Percentiles rank a stretch among this genome's conserved stretches.
These are phyloP conservation scores for Micrasema longulum DNA, from an alignment of 1,140 invertebrate species.

Conservation along the genomic window DNA sequence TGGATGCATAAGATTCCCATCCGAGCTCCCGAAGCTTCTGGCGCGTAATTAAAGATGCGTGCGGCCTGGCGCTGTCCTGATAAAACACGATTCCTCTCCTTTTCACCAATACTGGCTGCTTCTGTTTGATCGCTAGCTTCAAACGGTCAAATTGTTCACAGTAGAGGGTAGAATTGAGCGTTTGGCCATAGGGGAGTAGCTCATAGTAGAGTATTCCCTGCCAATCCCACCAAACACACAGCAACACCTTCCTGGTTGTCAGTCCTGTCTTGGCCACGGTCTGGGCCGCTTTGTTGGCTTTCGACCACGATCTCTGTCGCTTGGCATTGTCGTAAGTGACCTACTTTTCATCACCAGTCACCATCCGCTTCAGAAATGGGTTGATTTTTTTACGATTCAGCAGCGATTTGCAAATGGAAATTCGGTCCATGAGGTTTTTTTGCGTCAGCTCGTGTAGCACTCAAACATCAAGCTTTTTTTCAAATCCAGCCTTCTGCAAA, in stretches of 20 bases:
- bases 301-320: slow-evolving; percentile 7
- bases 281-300: slow-evolving; percentile 21
- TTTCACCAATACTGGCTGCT: too few relatives aligned
- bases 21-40: too few relatives aligned
- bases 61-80: too few relatives aligned
- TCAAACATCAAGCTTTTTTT: slow-evolving; percentile 3
- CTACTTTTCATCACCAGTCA: slow-evolving; percentile 21
- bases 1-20: too few relatives aligned
- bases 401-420: slow-evolving; percentile 14
- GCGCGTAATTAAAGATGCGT: too few relatives aligned
- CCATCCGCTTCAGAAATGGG: slow-evolving; percentile 22
- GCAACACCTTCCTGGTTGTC: slow-evolving; percentile 9
- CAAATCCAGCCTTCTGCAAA: slow-evolving; percentile 14
- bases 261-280: slow-evolving; percentile 10
- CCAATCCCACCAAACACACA: slow-evolving; percentile 23
- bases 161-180: too few relatives aligned
- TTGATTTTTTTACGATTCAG: slow-evolving; percentile 14
- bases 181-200: slow-evolving; percentile 17
- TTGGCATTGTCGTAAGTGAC: slow-evolving; percentile 15
- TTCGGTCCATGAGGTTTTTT: slow-evolving; percentile 21
- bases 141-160: too few relatives aligned
- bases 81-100: too few relatives aligned
- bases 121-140: too few relatives aligned
- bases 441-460: background rate
- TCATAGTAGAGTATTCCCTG: slow-evolving; percentile 23